These are phyloP conservation scores for Pterostichus niger DNA, from an alignment of 2,888 invertebrate species.

Conservation along the genomic window DNA sequence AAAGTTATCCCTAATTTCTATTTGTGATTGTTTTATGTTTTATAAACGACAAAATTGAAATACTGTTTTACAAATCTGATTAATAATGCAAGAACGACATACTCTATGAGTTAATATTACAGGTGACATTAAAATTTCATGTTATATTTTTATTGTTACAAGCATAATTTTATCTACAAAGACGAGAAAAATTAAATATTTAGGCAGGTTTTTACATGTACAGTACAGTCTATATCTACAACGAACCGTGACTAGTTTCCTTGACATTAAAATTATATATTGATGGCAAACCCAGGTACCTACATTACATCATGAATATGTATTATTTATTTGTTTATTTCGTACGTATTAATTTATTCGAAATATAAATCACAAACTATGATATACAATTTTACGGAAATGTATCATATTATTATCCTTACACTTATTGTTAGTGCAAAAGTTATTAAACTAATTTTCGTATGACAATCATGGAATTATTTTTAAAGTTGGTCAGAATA, in stretches of 20 bases:
- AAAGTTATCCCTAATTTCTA: neutral
- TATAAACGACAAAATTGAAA: neutral
- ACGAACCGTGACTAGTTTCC: constrained; percentile 23
- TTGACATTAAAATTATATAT: constrained; percentile 45
- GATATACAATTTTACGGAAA: too few relatives aligned
- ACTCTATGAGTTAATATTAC: neutral
- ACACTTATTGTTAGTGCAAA: too few relatives aligned
- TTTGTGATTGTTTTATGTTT: neutral
- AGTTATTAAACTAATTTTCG: too few relatives aligned
- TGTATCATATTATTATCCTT: too few relatives aligned
- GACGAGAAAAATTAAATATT: constrained; percentile 28
- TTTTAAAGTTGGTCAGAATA: too few relatives aligned
- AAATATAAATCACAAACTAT: neutral
- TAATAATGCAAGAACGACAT: constrained; percentile 10
- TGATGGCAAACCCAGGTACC: constrained; percentile 1
- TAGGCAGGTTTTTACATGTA: constrained; percentile 20
- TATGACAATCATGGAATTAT: too few relatives aligned
- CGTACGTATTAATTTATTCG: constrained; percentile 38
- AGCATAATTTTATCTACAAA: constrained; percentile 19
- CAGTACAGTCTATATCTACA: neutral
- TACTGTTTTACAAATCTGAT: neutral
- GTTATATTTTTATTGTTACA: constrained; percentile 27
- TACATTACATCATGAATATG: constrained; percentile 37
- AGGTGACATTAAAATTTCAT: constrained; percentile 2
- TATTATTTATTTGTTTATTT: constrained; percentile 41